Evolutionary conservation across 1,140 invertebrate genomes (phyloP), one percentile per base, ranked within the genome.

Genomic region (Drosophila biarmipes): DNA sequence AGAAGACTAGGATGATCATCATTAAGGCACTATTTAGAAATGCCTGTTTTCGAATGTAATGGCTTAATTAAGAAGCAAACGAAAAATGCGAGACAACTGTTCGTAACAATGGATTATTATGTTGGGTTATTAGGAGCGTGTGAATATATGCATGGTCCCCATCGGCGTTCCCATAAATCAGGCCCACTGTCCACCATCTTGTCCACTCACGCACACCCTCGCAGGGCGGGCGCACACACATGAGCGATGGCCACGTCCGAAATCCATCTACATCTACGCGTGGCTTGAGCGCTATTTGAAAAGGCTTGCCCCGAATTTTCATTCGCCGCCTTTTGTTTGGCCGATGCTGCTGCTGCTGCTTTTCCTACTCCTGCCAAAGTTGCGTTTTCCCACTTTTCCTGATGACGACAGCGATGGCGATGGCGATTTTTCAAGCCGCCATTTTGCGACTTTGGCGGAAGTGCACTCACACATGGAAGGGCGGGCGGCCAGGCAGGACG

Each of bases 381-480:
- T 43, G 37, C 61, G 31, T 34, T 19, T 52, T 69, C 66, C 61
- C 64, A 31, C 64, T 61, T 63, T 45, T 35, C 56, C 34, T 66
- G 62, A 66, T 46, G 59, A 67, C 45, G 40, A 64, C 58, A 35
- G 49, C 52, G 56, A 48, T 56, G 62, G 56, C 54, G 48, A 49
- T 53, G 80, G 73, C 67, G 73, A 80, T 72, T 81, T 85, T 84
- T 66, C 79, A 84, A 84, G 82, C 71, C 84, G 84, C 84, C 84
- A 87, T 87, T 89, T 87, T 87, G 85, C 78, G 84, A 89, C 84
- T 84, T 78, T 90, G 84, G 79, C 84, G 84, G 84, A 89, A 89
- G 59, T 58, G 57, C 75, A 68, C 74, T 78, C 71, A 64, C 27
- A 52, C 56, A 51, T 52, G 61, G 15, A n/a, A 42, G 59, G 8